phyloP scores from a whole-genome alignment of 2,797 vertebrate genomes.

The Sphenopsis melanotis region DNA sequence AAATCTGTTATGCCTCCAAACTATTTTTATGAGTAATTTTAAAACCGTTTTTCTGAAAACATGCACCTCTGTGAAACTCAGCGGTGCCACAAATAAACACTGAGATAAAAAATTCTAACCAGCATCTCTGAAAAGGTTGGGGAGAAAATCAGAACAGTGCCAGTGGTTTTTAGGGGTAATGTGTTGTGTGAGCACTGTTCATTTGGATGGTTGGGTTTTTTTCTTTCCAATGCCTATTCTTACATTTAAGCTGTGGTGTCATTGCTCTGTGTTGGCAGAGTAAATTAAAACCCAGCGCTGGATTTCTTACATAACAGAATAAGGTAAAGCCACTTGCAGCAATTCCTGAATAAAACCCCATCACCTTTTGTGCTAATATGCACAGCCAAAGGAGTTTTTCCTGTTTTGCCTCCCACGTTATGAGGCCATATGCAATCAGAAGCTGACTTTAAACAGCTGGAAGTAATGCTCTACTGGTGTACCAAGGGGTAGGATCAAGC shows the following conservation, averaged over 20 bases:
- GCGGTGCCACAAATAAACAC: neutral
- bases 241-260: neutral
- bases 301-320: neutral
- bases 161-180: neutral
- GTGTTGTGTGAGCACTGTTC: neutral
- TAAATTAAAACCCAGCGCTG: neutral
- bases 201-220: neutral
- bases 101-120: fast-evolving
- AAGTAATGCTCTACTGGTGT: neutral
- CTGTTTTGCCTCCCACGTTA: neutral
- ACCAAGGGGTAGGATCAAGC: neutral
- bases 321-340: neutral
- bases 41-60: neutral
- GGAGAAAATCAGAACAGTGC: neutral
- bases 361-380: neutral
- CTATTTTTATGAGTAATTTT: neutral
- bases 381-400: neutral
- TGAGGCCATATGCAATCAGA: neutral
- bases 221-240: neutral
- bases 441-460: neutral
- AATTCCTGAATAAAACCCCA: neutral
- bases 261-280: neutral
- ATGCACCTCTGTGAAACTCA: neutral
- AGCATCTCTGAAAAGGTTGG: neutral
- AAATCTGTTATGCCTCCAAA: neutral